Base-by-base conservation (phyloP, 2,113 vertebrate genomes). In the Ochotona curzoniae region DNA sequence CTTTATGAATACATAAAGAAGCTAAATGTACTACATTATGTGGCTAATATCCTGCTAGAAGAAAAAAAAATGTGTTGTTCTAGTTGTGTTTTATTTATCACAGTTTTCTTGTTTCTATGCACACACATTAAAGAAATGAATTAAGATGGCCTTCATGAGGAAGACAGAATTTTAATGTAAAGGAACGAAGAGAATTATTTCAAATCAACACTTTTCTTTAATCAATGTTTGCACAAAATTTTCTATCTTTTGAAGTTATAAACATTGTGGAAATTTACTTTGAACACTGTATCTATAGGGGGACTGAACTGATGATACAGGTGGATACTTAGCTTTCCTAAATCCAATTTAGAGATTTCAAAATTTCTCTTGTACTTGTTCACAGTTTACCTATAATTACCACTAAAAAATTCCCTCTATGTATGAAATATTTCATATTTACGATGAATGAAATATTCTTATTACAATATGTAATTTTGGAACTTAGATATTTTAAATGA, bases 1-100 rank as follows among this genome's bases (percentile, higher is more conserved):
- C 88, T 93, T 73, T 60, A 60, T 93, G 12, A 76, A 25, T 7
- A 88, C 23, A 85, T 81, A 75, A 38, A 93, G 84, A 75, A 8
- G 7, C 69, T 44, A 64, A 8, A 51, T 30, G 11, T n/a, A n/a
- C n/a, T n/a, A n/a, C 8, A 57, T 44, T 74, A 80, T 66, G 74
- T 54, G 66, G 26, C 84, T 64, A 83, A 63, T 5, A 80, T 69
- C 5, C 14, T 87, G 4, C 14, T 47, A 54, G 32, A 11, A 13
- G 60, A 76, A 74, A 17, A 23, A 89, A 60, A 79, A 63, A 54
- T 38, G 8, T 63, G 49, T 35, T 25, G 64, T 67, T 94, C 4
- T 8, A 80, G 10, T 0, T 67, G 13, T 73, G 25, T n/a, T 61
- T 32, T 85, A 92, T 73, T 25, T 78, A 70, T 74, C 70, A 11